phyloP scores from a whole-genome alignment of 2,113 vertebrate genomes.

The Campylomormyrus tamandua region DNA sequence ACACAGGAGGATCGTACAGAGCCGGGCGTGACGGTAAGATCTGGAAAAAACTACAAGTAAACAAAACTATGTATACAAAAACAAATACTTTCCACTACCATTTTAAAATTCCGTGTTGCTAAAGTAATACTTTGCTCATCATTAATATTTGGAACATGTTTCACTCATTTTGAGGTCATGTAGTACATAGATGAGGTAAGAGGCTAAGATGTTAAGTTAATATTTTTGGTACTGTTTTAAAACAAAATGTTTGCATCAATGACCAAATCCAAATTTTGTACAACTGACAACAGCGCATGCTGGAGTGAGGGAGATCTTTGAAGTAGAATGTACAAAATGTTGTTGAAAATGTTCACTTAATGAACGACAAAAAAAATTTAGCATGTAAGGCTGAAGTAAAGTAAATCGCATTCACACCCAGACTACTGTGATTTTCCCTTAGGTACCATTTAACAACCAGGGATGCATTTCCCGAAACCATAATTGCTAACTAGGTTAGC shows the following conservation, averaged over 20 bases:
- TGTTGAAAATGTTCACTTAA: not conserved
- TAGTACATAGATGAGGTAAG: not conserved
- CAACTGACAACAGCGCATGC: not conserved
- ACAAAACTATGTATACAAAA: not conserved
- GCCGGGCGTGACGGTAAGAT: not conserved
- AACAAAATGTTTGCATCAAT: not conserved
- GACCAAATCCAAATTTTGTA: not conserved
- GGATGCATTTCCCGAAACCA: not conserved
- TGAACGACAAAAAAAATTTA: not conserved
- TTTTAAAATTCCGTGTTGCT: not conserved
- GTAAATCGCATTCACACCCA: not conserved
- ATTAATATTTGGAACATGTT: not conserved
- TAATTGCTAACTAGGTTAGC: not conserved
- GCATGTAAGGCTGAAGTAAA: not conserved
- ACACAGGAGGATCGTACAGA: no score
- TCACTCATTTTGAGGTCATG: not conserved
- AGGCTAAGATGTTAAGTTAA: not conserved
- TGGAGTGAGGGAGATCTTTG: not conserved
- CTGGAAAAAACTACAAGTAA: not conserved
- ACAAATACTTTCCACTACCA: not conserved
- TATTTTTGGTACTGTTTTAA: not conserved
- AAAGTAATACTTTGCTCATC: not conserved
- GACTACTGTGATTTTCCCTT: not conserved
- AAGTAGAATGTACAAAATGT: not conserved
- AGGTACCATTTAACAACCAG: not conserved